A percentile compares a stretch with the other conserved stretches of the same genome.
Conservation (phyloP, 2,888 invertebrate species). For the Ectobius pallidus region DNA sequence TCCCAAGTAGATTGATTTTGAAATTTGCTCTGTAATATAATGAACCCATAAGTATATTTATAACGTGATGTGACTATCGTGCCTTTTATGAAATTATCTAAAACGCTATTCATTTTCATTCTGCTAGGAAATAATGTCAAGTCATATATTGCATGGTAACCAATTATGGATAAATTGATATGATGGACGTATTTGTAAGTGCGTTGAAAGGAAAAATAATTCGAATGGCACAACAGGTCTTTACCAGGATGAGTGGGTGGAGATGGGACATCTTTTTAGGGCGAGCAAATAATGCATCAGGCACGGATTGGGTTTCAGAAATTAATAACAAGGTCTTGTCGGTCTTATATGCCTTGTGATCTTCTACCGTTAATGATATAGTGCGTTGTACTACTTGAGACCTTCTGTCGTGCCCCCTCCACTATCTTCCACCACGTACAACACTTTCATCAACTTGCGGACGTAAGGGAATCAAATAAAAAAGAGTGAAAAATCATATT, state of each 20-base stretch:
- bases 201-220: no score
- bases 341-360: slow-evolving; percentile 38
- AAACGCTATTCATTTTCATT: no score
- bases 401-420: slow-evolving; percentile 30
- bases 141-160: no score
- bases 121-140: no score
- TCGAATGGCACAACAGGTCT: no score
- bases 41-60: no score
- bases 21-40: no score
- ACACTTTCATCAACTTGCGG: slow-evolving; percentile 36
- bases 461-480: not conserved
- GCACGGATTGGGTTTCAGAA: slow-evolving; percentile 41
- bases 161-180: no score
- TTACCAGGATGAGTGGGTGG: not conserved
- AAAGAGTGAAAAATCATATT: slow-evolving; percentile 12
- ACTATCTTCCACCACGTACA: slow-evolving; percentile 14
- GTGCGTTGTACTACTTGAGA: slow-evolving; percentile 10
- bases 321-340: slow-evolving; percentile 41
- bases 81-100: no score
- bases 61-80: no score
- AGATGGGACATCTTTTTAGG: not conserved
- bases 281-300: slow-evolving; percentile 33
- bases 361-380: slow-evolving; percentile 37
- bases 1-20: no score
- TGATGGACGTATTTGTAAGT: no score